Percentiles rank a stretch among this genome's conserved stretches.
phyloP scores from a whole-genome alignment of 2,888 invertebrate genomes.

The Omphaloscelis lunosa region DNA sequence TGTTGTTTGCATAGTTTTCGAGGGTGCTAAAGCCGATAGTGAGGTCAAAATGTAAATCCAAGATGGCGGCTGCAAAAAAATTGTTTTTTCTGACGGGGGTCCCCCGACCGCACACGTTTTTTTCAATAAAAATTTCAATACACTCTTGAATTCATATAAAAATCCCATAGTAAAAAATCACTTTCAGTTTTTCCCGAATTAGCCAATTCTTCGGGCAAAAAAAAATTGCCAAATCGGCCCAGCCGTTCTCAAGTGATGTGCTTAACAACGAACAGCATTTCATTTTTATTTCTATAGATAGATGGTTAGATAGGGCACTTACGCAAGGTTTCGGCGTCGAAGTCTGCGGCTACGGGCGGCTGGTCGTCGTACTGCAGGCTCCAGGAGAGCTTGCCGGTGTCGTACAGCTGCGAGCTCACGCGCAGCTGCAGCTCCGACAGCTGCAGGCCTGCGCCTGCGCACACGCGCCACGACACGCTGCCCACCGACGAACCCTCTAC shows the following conservation, averaged over 20 bases:
- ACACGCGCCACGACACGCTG: slow-evolving; percentile 75
- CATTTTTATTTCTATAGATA: background rate
- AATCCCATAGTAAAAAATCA: too few relatives aligned
- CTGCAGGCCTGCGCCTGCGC: slow-evolving; percentile 49
- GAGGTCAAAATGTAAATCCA: too few relatives aligned
- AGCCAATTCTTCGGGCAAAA: too few relatives aligned
- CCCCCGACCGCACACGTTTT: too few relatives aligned
- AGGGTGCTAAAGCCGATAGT: too few relatives aligned
- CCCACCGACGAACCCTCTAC: slow-evolving; percentile 73
- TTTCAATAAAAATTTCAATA: too few relatives aligned
- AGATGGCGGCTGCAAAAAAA: too few relatives aligned
- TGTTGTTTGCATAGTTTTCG: too few relatives aligned
- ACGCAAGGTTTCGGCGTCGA: slow-evolving; percentile 62
- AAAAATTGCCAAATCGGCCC: too few relatives aligned
- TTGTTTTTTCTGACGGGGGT: too few relatives aligned
- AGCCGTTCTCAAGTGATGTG: background rate
- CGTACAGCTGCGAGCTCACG: slow-evolving; percentile 63
- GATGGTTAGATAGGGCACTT: background rate
- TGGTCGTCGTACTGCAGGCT: slow-evolving; percentile 73
- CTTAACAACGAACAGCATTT: background rate
- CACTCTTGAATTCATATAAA: too few relatives aligned
- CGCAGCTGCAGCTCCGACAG: slow-evolving; percentile 41
- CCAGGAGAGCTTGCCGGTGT: slow-evolving; percentile 73
- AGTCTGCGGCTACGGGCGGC: slow-evolving; percentile 36
- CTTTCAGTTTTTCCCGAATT: too few relatives aligned